Percentiles rank a stretch among this genome's conserved stretches.
phyloP scores from a whole-genome alignment of 2,888 invertebrate genomes.

The Chymomyza amoena region DNA sequence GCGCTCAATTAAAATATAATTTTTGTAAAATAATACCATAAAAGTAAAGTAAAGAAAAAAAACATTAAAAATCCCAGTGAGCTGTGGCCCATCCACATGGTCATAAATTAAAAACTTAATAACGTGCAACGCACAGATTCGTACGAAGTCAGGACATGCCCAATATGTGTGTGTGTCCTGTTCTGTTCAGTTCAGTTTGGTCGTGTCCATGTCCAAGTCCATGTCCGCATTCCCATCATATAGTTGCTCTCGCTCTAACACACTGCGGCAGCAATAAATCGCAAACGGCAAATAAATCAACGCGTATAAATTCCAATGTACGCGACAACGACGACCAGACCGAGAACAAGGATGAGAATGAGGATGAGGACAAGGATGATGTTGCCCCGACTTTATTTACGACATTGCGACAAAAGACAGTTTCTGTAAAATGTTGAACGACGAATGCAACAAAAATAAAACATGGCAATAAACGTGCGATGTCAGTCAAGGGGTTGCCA shows the following conservation, averaged over 20 bases:
- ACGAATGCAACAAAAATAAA: not conserved
- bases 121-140: constrained; percentile 58
- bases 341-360: not conserved
- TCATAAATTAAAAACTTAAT: constrained; percentile 77
- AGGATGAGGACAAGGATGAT: not conserved
- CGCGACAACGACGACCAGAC: constrained; percentile 44
- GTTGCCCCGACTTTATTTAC: constrained; percentile 70
- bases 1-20: constrained; percentile 74
- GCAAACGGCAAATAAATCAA: constrained; percentile 77
- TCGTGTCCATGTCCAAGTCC: not conserved
- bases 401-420: constrained; percentile 71
- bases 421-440: constrained; percentile 53
- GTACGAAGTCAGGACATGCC: constrained; percentile 72
- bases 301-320: constrained; percentile 75
- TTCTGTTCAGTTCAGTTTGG: constrained; percentile 21
- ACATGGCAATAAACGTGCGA: not conserved
- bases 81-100: constrained; percentile 41
- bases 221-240: constrained; percentile 12
- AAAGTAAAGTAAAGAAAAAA: constrained; percentile 24
- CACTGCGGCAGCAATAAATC: constrained; percentile 77
- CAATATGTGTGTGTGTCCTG: constrained; percentile 59
- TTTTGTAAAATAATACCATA: constrained; percentile 46
- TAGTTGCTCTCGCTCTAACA: constrained; percentile 24
- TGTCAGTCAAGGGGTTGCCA: not conserved
- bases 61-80: not conserved